Evolutionary conservation across 2,797 vertebrate genomes (phyloP).

Genomic region (Argentina silus): DNA sequence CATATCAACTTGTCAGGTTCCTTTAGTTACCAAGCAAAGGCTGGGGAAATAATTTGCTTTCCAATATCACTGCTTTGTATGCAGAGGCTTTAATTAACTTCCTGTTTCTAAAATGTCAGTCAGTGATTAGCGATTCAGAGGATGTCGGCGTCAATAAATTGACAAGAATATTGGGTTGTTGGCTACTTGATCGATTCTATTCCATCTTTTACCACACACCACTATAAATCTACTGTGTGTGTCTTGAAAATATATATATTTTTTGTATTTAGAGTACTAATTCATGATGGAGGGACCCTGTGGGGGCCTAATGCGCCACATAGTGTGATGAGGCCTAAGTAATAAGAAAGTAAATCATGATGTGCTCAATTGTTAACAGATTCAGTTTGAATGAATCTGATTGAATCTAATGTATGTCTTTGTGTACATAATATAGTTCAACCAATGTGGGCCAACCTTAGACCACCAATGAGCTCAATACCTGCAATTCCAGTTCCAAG

Average conservation of each 20-base stretch:
- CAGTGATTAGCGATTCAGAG: conserved; percentile 37
- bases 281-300: not conserved
- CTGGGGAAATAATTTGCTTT: conserved; percentile 65
- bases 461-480: too few species aligned
- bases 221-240: not conserved
- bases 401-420: too few species aligned
- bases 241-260: not conserved
- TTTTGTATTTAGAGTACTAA: not conserved
- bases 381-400: not conserved
- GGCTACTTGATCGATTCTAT: not conserved
- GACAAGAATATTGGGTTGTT: conserved; percentile 13
- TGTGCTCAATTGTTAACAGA: too few species aligned
- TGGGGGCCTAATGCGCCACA: too few species aligned
- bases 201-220: not conserved
- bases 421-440: too few species aligned
- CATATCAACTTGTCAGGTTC: conserved; percentile 33
- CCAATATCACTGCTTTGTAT: conserved; percentile 55
- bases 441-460: too few species aligned
- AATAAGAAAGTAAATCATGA: too few species aligned
- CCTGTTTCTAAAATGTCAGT: conserved; percentile 47
- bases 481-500: too few species aligned
- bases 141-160: conserved; percentile 28
- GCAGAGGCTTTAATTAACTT: conserved; percentile 58
- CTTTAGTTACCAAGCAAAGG: conserved; percentile 51
- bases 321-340: too few species aligned